A percentile compares a stretch with the other conserved stretches of the same genome.
Evolutionary conservation across 2,888 invertebrate genomes (phyloP).

Genomic region (Hoplodrina ambigua): DNA sequence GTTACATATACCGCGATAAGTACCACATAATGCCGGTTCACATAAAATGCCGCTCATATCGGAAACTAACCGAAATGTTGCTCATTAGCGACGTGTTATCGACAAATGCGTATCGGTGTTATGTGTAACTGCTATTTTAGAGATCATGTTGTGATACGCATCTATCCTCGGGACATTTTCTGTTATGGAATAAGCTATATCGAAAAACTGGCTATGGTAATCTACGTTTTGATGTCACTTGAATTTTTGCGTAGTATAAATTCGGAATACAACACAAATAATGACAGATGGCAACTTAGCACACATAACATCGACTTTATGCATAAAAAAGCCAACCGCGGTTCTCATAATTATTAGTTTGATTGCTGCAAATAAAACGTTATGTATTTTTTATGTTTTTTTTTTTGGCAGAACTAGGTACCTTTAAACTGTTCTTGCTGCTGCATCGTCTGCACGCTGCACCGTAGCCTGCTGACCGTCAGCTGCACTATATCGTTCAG

Average conservation of each 20-base stretch:
- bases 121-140: conserved; percentile 29
- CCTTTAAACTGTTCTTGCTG: conserved; percentile 93
- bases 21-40: conserved; percentile 25
- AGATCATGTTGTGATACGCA: conserved; percentile 26
- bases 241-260: background rate
- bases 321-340: background rate
- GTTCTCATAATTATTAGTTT: background rate
- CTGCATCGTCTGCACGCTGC: conserved; percentile 93
- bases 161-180: conserved; percentile 38
- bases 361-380: background rate
- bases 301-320: background rate
- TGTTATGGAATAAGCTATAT: conserved; percentile 21
- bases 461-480: conserved; percentile 91
- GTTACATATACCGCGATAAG: conserved; percentile 39
- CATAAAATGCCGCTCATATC: conserved; percentile 38
- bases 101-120: conserved; percentile 26
- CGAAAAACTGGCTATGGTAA: conserved; percentile 12
- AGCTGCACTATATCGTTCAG: conserved; percentile 91
- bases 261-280: background rate
- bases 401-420: conserved; percentile 65
- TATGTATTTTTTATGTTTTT: background rate
- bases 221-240: background rate
- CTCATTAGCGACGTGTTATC: conserved; percentile 53
- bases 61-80: conserved; percentile 56
- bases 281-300: background rate